Conservation (phyloP, 2,888 invertebrate species). For the Epistrophella euchroma region DNA sequence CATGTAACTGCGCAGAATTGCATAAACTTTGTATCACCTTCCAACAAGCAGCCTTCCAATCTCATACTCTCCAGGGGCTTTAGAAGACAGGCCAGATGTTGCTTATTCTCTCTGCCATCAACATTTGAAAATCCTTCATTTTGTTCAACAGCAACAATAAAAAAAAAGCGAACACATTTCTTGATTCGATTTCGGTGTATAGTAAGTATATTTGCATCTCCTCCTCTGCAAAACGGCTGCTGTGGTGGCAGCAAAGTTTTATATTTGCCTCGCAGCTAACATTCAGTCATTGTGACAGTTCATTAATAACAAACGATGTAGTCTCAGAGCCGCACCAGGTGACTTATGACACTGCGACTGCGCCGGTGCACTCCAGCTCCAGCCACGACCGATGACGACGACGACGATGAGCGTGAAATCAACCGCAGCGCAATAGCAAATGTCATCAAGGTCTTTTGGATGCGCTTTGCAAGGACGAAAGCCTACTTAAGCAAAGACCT, state of each 20-base stretch:
- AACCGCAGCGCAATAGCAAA: conserved; percentile 40
- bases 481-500: conserved; percentile 53
- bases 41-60: conserved; percentile 49
- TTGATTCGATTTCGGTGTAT: conserved; percentile 74
- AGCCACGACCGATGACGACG: neutral
- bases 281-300: conserved; percentile 74
- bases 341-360: conserved; percentile 73
- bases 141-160: conserved; percentile 2
- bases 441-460: conserved; percentile 74
- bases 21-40: conserved; percentile 66
- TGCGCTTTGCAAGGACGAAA: conserved; percentile 70
- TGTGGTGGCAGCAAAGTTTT: conserved; percentile 59
- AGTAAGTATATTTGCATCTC: conserved; percentile 10
- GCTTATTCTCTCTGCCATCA: neutral
- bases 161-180: conserved; percentile 50
- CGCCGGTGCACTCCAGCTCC: conserved; percentile 47
- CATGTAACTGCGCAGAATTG: conserved; percentile 64
- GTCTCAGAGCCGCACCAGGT: conserved; percentile 53
- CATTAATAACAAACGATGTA: conserved; percentile 64
- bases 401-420: conserved; percentile 19
- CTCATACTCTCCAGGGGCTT: conserved; percentile 41
- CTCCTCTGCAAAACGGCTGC: conserved; percentile 48
- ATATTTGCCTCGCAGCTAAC: conserved; percentile 71
- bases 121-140: conserved; percentile 56
- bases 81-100: conserved; percentile 20